A percentile compares a stretch with the other conserved stretches of the same genome.
Conservation (phyloP, 2,888 invertebrate species). For the Lacanobia wlatinum region DNA sequence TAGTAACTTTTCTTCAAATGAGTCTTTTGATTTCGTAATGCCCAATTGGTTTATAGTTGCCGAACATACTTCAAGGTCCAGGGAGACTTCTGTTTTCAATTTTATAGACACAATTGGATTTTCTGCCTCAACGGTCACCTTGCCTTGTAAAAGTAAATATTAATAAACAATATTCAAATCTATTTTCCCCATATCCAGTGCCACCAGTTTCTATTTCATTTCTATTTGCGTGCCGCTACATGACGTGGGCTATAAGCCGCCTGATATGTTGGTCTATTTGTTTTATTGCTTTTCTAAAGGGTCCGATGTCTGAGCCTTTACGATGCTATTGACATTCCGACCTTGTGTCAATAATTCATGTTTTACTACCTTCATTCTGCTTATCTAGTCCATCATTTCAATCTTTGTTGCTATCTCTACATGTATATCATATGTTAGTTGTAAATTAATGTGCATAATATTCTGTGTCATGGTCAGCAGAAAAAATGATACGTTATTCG, state of each 20-base stretch:
- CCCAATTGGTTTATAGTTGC: background rate
- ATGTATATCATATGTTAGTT: slow-evolving; percentile 32
- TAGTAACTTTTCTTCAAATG: slow-evolving; percentile 1
- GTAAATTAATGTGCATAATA: slow-evolving; percentile 40
- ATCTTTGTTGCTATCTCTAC: slow-evolving; percentile 44
- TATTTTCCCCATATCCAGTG: slow-evolving; percentile 18
- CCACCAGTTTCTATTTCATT: slow-evolving; percentile 60
- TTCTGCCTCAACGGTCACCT: background rate
- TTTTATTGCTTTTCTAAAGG: slow-evolving; percentile 48
- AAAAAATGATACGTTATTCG: slow-evolving; percentile 46
- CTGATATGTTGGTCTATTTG: slow-evolving; percentile 60
- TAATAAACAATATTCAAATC: slow-evolving; percentile 12
- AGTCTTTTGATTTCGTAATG: background rate
- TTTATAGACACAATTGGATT: background rate
- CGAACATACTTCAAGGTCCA: background rate
- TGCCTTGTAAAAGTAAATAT: background rate
- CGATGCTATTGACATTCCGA: slow-evolving; percentile 41
- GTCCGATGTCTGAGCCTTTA: slow-evolving; percentile 23
- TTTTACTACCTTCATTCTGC: slow-evolving; percentile 27
- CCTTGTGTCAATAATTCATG: slow-evolving; percentile 41
- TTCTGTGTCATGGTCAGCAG: slow-evolving; percentile 60
- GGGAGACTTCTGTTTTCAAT: background rate
- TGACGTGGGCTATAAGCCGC: slow-evolving; percentile 59
- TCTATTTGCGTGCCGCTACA: slow-evolving; percentile 55
- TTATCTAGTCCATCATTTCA: slow-evolving; percentile 38